Evolutionary conservation across 1,140 invertebrate species (phyloP), one percentile per base, ranked within the genome.

Genomic region (Scylla paramamosain): DNA sequence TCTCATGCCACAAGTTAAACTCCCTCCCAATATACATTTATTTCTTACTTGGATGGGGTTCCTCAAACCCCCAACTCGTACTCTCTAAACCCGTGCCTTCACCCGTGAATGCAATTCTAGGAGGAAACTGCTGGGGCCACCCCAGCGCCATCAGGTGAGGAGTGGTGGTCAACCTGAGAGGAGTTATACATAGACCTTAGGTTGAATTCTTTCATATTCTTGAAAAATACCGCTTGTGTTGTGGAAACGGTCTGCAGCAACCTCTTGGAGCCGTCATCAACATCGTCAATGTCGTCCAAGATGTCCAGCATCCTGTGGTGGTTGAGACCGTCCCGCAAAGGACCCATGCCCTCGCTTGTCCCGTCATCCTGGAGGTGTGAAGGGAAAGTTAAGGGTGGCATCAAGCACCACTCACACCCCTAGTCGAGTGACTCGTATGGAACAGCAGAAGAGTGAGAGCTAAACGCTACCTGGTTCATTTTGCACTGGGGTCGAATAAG

Each of bases 41-140:
- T 28, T 46, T 32, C 48, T 52, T 87, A 52, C 59, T n/a, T 91
- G 83, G 46, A 86, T 87, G 48, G 83, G 83, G n/a, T 45, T 67
- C 29, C 52, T 87, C 31, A 25, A 39, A 67, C 14, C 92, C n/a
- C 32, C 12, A 29, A 87, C 48, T 45, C 39, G 67, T 91, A 91
- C 52, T 91, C 92, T 52, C 83, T 93, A 93, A 87, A 93, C 92
- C 92, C 92, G 92, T 87, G 92, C 83, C 92, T 87, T 93, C 83
- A 93, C 92, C 92, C 92, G 83, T 93, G 92, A 87, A 83, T 86
- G 45, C 83, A 59, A 52, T 59, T 59, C 83, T 93, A 93, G 92
- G 92, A 87, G 31, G 82, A 83, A 48, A 87, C 86, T 32, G 84
- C 83, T 39, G 28, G 82, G 31, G 29, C 92, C 32, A 31, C 48